A percentile compares a stretch with the other conserved stretches of the same genome.
Conservation (phyloP, 1,140 invertebrate genomes). For the Pseudobourletiella spinata region DNA sequence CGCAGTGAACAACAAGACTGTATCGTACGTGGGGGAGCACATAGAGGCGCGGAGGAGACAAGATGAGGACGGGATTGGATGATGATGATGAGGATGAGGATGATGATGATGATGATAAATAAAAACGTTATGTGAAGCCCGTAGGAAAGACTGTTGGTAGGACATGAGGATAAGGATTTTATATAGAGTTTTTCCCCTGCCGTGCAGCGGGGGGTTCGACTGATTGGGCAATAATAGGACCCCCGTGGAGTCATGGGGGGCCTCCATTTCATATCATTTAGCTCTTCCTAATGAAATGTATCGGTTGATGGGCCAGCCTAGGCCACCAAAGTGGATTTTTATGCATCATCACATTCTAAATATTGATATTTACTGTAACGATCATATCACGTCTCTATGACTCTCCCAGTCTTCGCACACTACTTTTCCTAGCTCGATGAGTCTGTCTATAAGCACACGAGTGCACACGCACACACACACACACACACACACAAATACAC, state of each 20-base stretch:
- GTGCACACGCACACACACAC: no score
- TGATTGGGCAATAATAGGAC: constrained; percentile 38
- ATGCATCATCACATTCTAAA: constrained; percentile 36
- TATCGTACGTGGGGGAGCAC: not conserved
- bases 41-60: constrained; percentile 12
- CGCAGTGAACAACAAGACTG: not conserved
- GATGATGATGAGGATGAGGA: constrained; percentile 6
- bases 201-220: constrained; percentile 32
- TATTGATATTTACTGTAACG: constrained; percentile 31
- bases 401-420: not conserved
- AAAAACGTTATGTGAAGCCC: constrained; percentile 24
- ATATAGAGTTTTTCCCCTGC: constrained; percentile 12
- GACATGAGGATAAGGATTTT: constrained; percentile 25
- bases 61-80: constrained; percentile 21
- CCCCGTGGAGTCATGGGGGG: constrained; percentile 31
- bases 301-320: constrained; percentile 20
- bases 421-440: no score
- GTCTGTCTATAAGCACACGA: no score
- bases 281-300: constrained; percentile 36
- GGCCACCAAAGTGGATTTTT: constrained; percentile 36
- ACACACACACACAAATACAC: no score
- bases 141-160: constrained; percentile 17
- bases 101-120: constrained; percentile 18
- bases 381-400: not conserved
- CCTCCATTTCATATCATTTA: constrained; percentile 36